Percentiles rank a stretch among this genome's conserved stretches.
These are phyloP conservation scores for Meleagris gallopavo DNA, from an alignment of 2,113 vertebrate genomes.

Conservation along the genomic window DNA sequence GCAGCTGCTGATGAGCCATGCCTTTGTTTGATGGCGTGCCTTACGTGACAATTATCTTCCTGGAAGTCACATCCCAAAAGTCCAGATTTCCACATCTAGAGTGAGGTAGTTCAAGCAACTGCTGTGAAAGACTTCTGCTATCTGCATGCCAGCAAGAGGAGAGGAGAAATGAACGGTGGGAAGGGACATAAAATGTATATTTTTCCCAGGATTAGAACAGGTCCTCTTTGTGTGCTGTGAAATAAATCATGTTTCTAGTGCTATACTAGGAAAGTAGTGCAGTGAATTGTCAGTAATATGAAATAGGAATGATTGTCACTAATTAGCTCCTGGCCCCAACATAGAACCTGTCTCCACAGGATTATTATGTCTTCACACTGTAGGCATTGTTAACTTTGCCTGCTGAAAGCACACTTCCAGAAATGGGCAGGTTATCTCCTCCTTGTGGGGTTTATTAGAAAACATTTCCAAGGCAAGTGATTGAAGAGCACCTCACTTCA, in stretches of 20 bases:
- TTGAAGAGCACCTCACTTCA: background rate
- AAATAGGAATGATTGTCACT: background rate
- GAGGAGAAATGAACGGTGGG: background rate
- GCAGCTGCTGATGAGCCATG: background rate
- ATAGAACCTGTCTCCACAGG: background rate
- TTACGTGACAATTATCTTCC: background rate
- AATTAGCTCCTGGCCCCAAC: background rate
- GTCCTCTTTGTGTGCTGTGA: background rate
- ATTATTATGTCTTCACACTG: background rate
- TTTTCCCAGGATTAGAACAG: background rate
- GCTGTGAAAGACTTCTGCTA: background rate
- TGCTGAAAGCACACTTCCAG: background rate
- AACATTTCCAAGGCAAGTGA: background rate
- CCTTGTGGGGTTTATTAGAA: rapidly evolving
- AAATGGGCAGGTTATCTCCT: background rate
- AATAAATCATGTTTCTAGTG: background rate
- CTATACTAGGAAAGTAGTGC: background rate
- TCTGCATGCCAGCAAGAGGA: background rate
- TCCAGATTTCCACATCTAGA: background rate
- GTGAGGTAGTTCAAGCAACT: background rate
- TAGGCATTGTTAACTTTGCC: background rate
- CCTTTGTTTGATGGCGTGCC: background rate
- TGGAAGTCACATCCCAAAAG: background rate
- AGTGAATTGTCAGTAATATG: background rate
- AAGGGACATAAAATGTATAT: background rate